phyloP scores from a whole-genome alignment of 53 echinoderm and acorn worm genomes.

The Crossaster papposus region DNA sequence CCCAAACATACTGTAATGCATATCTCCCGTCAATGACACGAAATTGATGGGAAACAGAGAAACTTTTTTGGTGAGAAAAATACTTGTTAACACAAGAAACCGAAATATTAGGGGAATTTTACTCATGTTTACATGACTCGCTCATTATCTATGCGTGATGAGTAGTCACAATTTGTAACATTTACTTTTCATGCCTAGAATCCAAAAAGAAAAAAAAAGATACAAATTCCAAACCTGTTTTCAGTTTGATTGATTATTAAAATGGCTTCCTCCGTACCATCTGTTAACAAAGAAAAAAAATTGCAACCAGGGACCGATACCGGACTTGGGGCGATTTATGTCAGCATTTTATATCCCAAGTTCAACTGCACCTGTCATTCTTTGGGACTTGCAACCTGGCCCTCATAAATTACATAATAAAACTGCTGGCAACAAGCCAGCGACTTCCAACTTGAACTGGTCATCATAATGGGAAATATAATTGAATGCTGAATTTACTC shows the following conservation, averaged over 20 bases:
- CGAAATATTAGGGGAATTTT: too few species aligned
- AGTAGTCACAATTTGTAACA: too few species aligned
- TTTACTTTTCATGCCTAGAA: too few species aligned
- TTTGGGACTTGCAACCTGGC: slow-evolving; percentile 1
- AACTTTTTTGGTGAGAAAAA: neutral
- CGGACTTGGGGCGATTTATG: neutral
- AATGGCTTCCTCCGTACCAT: neutral
- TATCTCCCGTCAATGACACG: neutral
- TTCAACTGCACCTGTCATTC: slow-evolving; percentile 2
- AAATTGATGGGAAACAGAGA: neutral
- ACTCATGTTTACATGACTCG: too few species aligned
- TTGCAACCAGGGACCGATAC: neutral
- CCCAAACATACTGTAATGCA: neutral
- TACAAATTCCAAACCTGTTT: neutral
- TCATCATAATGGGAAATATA: neutral
- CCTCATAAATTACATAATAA: neutral
- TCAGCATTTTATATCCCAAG: neutral
- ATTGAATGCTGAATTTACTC: neutral
- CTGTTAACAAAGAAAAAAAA: neutral
- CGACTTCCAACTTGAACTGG: neutral
- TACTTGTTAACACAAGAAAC: too few species aligned
- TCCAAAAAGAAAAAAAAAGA: too few species aligned
- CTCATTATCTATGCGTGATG: too few species aligned
- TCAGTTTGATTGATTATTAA: neutral
- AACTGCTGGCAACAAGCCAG: neutral